A percentile compares a stretch with the other conserved stretches of the same genome.
Conservation (phyloP, 2,797 vertebrate genomes). For the Podargus strigoides region DNA sequence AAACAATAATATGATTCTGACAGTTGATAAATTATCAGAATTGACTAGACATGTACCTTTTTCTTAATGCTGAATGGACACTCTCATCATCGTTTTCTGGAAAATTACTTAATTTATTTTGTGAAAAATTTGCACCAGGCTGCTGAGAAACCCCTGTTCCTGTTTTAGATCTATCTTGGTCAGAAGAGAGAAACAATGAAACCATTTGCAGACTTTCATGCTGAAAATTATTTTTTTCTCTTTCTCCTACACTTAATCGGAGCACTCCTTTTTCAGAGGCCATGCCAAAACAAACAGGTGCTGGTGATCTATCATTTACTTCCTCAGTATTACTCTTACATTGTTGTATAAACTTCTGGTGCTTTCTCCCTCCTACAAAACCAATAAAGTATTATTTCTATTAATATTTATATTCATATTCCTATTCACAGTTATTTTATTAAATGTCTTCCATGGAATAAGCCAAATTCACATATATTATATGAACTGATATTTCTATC, state of each 20-base stretch:
- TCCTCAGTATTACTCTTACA: slow-evolving; percentile 43
- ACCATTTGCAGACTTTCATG: neutral
- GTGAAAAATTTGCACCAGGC: neutral
- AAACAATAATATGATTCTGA: neutral
- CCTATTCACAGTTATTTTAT: neutral
- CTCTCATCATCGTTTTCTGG: slow-evolving; percentile 49
- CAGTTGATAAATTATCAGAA: neutral
- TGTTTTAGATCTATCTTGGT: slow-evolving; percentile 42
- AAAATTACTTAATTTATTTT: slow-evolving; percentile 38
- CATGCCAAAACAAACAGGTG: slow-evolving; percentile 21
- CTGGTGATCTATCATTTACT: slow-evolving; percentile 2
- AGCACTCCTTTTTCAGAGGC: slow-evolving; percentile 23
- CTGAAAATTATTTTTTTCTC: neutral
- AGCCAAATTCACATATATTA: neutral
- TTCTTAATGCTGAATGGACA: slow-evolving; percentile 49
- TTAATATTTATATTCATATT: neutral
- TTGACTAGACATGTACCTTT: slow-evolving; percentile 60
- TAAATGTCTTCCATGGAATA: neutral
- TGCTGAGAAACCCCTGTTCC: neutral
- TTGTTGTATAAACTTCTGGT: slow-evolving; percentile 32
- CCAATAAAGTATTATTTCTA: neutral
- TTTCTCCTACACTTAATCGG: slow-evolving; percentile 14
- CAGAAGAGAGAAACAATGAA: slow-evolving; percentile 35
- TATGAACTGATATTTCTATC: neutral
- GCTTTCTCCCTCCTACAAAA: slow-evolving; percentile 49